Evolutionary conservation across 2,888 invertebrate genomes (phyloP).

Genomic region (Tholera decimalis): DNA sequence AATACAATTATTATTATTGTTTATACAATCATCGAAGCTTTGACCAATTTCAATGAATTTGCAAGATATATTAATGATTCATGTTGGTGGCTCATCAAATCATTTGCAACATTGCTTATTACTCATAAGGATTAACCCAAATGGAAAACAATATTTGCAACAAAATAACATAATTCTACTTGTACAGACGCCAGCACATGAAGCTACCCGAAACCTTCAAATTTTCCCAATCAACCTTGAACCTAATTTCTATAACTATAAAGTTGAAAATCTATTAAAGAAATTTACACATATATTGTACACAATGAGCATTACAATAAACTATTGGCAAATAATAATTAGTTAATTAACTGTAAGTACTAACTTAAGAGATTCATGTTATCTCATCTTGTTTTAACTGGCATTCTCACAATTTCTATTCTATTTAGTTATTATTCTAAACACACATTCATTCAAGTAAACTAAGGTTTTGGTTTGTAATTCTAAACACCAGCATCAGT

Average conservation of each 20-base stretch:
- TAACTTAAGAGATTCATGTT: not conserved
- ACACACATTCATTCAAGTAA: too few relatives aligned
- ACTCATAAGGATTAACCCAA: slow-evolving; percentile 27
- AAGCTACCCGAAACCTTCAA: too few relatives aligned
- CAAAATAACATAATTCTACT: not conserved
- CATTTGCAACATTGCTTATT: slow-evolving; percentile 8
- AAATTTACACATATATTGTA: too few relatives aligned
- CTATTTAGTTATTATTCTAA: not conserved
- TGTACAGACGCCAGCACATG: too few relatives aligned
- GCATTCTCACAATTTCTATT: not conserved
- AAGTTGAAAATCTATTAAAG: too few relatives aligned
- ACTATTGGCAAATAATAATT: not conserved
- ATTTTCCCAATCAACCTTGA: too few relatives aligned
- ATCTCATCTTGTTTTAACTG: not conserved
- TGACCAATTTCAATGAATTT: slow-evolving; percentile 5
- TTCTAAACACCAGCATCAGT: not conserved
- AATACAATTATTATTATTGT: not conserved
- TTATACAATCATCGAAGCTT: not conserved
- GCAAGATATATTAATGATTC: slow-evolving; percentile 26
- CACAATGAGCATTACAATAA: not conserved
- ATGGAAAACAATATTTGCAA: slow-evolving; percentile 14
- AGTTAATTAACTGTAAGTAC: not conserved
- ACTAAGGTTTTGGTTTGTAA: not conserved
- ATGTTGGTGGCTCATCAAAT: slow-evolving; percentile 24
- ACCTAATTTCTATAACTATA: too few relatives aligned